phyloP scores from a whole-genome alignment of 2,113 vertebrate genomes.

The Campylomormyrus numenius region DNA sequence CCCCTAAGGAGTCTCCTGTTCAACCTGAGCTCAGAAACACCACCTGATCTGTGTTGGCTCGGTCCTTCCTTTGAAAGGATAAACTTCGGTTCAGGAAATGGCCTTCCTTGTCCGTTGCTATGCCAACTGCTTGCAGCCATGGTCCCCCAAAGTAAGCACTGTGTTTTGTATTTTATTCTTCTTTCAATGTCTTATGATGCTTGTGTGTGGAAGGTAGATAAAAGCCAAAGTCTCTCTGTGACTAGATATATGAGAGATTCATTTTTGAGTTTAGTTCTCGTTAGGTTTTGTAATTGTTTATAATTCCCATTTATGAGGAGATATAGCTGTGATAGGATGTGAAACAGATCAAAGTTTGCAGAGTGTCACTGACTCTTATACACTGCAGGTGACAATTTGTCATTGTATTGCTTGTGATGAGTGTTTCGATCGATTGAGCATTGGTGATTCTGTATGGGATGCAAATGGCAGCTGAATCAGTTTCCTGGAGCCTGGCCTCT shows the following conservation, averaged over 20 bases:
- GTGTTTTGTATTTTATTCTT: slow-evolving; percentile 2
- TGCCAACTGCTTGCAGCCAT: slow-evolving; percentile 76
- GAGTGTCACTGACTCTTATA: no score
- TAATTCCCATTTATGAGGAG: neutral
- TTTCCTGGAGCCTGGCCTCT: neutral
- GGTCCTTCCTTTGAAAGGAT: slow-evolving; percentile 49
- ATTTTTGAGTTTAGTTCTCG: neutral
- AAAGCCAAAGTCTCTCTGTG: neutral
- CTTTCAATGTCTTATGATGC: neutral
- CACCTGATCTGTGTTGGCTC: neutral
- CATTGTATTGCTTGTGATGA: neutral
- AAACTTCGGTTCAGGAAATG: slow-evolving; percentile 66
- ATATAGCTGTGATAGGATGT: neutral
- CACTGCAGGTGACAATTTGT: neutral
- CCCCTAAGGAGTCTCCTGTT: slow-evolving; percentile 2
- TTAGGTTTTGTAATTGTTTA: neutral
- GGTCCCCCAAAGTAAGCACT: slow-evolving; percentile 79
- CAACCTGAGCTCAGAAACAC: neutral
- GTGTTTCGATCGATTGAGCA: neutral
- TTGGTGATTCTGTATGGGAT: neutral
- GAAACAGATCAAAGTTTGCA: neutral
- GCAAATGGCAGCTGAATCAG: neutral
- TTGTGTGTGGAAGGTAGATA: neutral
- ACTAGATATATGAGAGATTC: neutral
- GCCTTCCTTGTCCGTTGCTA: slow-evolving; percentile 80